Percentiles rank a stretch among this genome's conserved stretches.
phyloP scores from a whole-genome alignment of 2,888 invertebrate genomes.

The Lasius platythorax region DNA sequence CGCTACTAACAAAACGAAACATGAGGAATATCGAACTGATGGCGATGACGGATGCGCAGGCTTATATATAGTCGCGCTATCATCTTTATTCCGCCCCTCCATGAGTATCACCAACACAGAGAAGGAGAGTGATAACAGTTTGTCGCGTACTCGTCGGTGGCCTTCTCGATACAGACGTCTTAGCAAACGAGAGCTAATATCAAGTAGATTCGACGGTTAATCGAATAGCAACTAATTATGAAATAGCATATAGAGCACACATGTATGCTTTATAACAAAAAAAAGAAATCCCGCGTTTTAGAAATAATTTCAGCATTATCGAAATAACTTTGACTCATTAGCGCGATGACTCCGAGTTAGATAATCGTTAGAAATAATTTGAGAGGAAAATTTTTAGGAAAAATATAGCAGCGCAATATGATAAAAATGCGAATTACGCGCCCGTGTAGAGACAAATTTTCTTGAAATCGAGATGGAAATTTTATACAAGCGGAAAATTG shows the following conservation, averaged over 20 bases:
- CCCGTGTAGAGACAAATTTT: not conserved
- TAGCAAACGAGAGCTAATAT: not conserved
- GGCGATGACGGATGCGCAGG: conserved; percentile 57
- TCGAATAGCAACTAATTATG: conserved; percentile 17
- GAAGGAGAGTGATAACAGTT: conserved; percentile 62
- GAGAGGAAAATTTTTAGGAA: not conserved
- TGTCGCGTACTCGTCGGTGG: conserved; percentile 46
- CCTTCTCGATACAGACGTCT: conserved; percentile 26
- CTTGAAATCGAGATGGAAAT: not conserved
- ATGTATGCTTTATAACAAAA: not conserved
- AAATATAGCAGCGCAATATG: not conserved
- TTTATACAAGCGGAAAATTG: not conserved
- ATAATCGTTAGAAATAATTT: not conserved
- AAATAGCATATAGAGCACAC: not conserved
- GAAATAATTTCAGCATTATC: not conserved
- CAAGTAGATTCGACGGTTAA: conserved; percentile 5
- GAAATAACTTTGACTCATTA: not conserved
- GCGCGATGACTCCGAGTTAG: not conserved
- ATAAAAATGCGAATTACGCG: not conserved
- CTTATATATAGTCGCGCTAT: conserved; percentile 79
- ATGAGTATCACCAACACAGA: conserved; percentile 45
- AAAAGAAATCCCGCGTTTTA: not conserved
- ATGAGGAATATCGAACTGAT: conserved; percentile 70
- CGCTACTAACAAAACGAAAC: conserved; percentile 24
- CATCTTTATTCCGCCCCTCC: conserved; percentile 64